Conservation (phyloP, 2,113 vertebrate genomes). For the Cheirogaleus medius region DNA sequence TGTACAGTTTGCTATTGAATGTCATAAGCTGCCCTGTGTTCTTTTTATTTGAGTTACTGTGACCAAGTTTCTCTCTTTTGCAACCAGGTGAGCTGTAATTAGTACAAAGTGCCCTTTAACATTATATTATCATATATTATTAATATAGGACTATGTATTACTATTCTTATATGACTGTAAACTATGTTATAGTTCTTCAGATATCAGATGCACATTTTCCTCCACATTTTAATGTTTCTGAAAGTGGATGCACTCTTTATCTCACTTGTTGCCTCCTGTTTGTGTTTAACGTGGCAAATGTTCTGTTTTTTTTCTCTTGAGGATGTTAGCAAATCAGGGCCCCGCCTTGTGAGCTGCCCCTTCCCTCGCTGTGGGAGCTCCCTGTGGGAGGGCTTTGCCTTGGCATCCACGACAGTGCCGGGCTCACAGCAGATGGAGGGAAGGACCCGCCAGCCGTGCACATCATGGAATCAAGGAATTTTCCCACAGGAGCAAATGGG, state of each 20-base stretch:
- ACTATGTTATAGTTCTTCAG: not conserved
- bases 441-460: not conserved
- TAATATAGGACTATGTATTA: not conserved
- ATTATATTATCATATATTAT: not conserved
- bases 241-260: not conserved
- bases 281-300: not conserved
- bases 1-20: not conserved
- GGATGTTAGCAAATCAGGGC: not conserved
- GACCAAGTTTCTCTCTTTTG: not conserved
- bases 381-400: not conserved
- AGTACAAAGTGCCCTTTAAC: not conserved
- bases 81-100: slow-evolving; percentile 5
- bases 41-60: not conserved
- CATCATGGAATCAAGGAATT: not conserved
- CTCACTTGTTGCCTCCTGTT: not conserved
- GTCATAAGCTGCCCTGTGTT: not conserved
- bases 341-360: not conserved
- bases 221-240: not conserved
- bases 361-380: accelerated
- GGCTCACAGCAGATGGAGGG: not conserved
- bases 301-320: not conserved
- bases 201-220: not conserved
- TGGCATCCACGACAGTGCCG: accelerated
- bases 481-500: accelerated
- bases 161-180: not conserved